Evolutionary conservation across 2,113 vertebrate species (phyloP).

Genomic region (Antidorcas marsupialis): DNA sequence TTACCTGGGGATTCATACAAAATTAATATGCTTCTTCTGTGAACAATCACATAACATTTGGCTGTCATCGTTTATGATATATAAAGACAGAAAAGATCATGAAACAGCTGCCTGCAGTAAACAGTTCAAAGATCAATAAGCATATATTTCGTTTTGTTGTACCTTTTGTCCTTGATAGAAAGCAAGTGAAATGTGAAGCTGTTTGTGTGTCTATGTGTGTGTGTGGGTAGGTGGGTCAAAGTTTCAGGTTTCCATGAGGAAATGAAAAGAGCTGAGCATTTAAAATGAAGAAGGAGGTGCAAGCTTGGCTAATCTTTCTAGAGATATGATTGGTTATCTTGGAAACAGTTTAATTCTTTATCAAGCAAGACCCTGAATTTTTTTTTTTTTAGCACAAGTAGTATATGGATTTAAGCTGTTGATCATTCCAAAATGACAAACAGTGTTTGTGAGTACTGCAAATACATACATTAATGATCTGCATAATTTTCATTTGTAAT

Average conservation of each 20-base stretch:
- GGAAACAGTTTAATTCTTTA: constrained; percentile 78
- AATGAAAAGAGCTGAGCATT: constrained; percentile 60
- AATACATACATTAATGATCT: not conserved
- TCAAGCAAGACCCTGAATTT: constrained; percentile 72
- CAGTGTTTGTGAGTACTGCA: not conserved
- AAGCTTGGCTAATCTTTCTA: constrained; percentile 57
- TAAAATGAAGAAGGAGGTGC: constrained; percentile 62
- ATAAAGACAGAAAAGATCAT: constrained; percentile 8
- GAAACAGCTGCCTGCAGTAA: constrained; percentile 41
- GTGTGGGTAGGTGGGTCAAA: constrained; percentile 13
- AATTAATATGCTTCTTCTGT: constrained; percentile 66
- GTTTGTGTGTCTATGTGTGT: not conserved
- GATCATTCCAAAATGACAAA: constrained; percentile 22
- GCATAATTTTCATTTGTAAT: not conserved
- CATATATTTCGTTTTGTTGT: constrained; percentile 64
- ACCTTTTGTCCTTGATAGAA: constrained; percentile 38
- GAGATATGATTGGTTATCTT: constrained; percentile 76
- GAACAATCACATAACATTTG: constrained; percentile 57
- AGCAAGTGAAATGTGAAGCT: constrained; percentile 43
- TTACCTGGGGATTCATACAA: constrained; percentile 61
- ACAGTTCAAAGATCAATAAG: constrained; percentile 70
- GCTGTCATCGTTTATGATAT: constrained; percentile 48
- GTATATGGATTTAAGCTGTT: constrained; percentile 62
- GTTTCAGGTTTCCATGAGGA: constrained; percentile 55
- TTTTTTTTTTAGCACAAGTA: constrained; percentile 55